phyloP scores from a whole-genome alignment of 2,113 vertebrate genomes.

The Ascaphus truei region DNA sequence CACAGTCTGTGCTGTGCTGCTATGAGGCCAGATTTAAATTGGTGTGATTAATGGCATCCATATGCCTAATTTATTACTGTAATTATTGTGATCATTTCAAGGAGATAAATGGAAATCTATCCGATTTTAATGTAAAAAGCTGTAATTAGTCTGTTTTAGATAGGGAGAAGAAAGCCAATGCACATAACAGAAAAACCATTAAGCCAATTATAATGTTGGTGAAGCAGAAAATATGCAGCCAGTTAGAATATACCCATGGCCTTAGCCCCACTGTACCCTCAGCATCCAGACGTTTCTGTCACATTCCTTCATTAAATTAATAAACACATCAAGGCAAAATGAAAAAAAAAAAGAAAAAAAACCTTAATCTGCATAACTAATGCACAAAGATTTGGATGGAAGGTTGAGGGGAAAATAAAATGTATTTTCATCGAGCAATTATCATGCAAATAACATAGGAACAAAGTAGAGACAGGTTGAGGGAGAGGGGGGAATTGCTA shows the following conservation, averaged over 20 bases:
- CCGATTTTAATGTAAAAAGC: slow-evolving; percentile 64
- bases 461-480: slow-evolving; percentile 51
- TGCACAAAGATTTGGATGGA: slow-evolving; percentile 52
- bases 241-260: slow-evolving; percentile 48
- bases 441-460: slow-evolving; percentile 73
- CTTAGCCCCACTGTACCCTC: slow-evolving; percentile 53
- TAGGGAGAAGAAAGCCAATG: slow-evolving; percentile 31
- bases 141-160: slow-evolving; percentile 59
- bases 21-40: slow-evolving; percentile 36
- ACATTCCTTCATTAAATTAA: slow-evolving; percentile 77
- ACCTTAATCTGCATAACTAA: slow-evolving; percentile 76
- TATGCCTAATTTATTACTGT: slow-evolving; percentile 53
- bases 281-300: slow-evolving; percentile 65
- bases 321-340: slow-evolving; percentile 79
- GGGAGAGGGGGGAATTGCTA: slow-evolving; percentile 53
- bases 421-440: slow-evolving; percentile 70
- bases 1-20: background rate
- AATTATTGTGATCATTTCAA: slow-evolving; percentile 56
- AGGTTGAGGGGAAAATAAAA: slow-evolving; percentile 54
- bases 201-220: slow-evolving; percentile 55
- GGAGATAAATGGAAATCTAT: slow-evolving; percentile 62
- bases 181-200: slow-evolving; percentile 53
- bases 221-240: slow-evolving; percentile 44
- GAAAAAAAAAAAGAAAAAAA: slow-evolving; percentile 57
- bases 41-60: slow-evolving; percentile 44